These are phyloP conservation scores for Spea multiplicata DNA, from an alignment of 2,113 vertebrate genomes.

Conservation along the genomic window DNA sequence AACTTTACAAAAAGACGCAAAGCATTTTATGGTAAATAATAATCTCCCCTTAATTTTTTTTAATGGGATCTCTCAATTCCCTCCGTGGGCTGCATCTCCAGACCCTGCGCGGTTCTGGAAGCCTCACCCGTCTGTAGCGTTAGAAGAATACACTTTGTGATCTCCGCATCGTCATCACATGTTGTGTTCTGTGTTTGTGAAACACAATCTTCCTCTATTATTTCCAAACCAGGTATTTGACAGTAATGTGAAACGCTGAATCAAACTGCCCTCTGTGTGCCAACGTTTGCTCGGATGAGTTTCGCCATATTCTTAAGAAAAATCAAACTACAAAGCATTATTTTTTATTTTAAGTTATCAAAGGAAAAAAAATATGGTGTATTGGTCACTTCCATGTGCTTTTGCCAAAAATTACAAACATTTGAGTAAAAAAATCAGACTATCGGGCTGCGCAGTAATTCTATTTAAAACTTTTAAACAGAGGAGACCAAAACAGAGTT, in stretches of 20 bases:
- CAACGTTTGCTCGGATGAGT: constrained; percentile 30
- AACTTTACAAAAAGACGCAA: no score
- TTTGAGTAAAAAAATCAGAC: constrained; percentile 33
- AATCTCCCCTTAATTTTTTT: no score
- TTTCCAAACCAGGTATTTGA: background rate
- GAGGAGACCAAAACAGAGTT: constrained; percentile 15
- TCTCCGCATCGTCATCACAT: background rate
- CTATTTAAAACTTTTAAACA: constrained; percentile 39
- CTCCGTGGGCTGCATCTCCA: no score
- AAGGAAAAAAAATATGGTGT: constrained; percentile 20
- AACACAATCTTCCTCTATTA: constrained; percentile 3
- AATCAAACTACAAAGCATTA: constrained; percentile 12
- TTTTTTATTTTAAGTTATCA: constrained; percentile 15
- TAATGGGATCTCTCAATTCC: no score
- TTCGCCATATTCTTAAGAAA: constrained; percentile 24
- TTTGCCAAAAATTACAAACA: constrained; percentile 35
- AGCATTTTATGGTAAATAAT: no score
- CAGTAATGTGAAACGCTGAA: constrained; percentile 16
- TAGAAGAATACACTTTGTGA: background rate
- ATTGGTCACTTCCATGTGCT: constrained; percentile 46
- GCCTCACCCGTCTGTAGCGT: background rate
- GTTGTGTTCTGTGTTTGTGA: background rate
- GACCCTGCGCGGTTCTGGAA: no score
- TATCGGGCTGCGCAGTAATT: constrained; percentile 24
- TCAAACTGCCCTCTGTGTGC: background rate